Conservation (phyloP, 1,140 invertebrate genomes). For the Lepidotrigona ventralis region DNA sequence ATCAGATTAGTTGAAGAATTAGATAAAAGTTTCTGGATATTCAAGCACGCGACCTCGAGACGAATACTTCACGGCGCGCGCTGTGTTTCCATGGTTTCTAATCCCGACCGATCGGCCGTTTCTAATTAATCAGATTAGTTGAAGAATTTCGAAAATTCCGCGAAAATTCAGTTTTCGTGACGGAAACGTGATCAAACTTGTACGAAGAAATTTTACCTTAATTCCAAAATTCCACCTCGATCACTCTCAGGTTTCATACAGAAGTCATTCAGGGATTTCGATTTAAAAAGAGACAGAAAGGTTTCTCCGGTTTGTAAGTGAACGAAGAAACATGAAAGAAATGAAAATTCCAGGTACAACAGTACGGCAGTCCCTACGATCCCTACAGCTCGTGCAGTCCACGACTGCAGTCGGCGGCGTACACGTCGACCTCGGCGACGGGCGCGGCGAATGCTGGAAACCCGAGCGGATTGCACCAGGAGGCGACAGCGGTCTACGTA, state of each 20-base stretch:
- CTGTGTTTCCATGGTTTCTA: no score
- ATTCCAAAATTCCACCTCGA: no score
- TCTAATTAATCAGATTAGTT: neutral
- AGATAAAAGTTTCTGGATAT: neutral
- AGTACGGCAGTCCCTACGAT: constrained; percentile 78
- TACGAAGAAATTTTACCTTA: neutral
- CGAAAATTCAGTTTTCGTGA: no score
- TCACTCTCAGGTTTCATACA: no score
- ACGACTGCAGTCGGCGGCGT: constrained; percentile 79
- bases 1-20: neutral
- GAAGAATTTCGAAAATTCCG: neutral
- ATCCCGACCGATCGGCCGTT: neutral
- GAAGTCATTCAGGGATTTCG: no score
- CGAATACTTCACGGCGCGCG: neutral
- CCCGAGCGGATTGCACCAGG: constrained; percentile 75
- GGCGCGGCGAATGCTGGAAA: constrained; percentile 74
- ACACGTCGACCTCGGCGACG: constrained; percentile 78
- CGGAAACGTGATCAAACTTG: neutral
- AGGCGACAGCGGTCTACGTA: constrained; percentile 76
- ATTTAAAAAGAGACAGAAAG: no score
- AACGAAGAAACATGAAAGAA: no score
- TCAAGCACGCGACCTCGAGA: neutral
- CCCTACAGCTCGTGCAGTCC: constrained; percentile 81
- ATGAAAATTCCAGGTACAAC: constrained; percentile 69
- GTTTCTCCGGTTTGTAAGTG: no score